Evolutionary conservation across 2,888 invertebrate genomes (phyloP), one percentile per base, ranked within the genome.

Genomic region (Cacoxenus indagator): DNA sequence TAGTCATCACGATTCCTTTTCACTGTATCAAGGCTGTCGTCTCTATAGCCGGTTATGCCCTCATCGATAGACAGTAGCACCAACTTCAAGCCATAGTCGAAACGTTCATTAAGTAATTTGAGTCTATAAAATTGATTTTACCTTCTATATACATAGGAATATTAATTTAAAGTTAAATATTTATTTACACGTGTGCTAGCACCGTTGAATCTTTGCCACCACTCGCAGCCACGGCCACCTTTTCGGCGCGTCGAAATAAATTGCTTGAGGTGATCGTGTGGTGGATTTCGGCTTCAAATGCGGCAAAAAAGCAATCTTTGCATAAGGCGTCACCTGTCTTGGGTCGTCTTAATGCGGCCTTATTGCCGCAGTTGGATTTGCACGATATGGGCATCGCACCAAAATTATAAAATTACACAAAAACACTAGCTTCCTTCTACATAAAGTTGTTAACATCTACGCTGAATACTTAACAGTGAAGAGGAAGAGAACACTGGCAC

Each of bases 181-280:
- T n/a, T n/a, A n/a, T n/a, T 54, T 81, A 85, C 27, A 97, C 92
- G 86, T 98, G 95, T 0, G 99, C 99, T 67, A 99, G 90, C 17
- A 99, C 99, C 2, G 99, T 99, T 0, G 99, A 99, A 88, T 99
- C 99, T 90, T 96, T 96, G 29, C 96, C 96, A 31, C 96, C 96
- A 45, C 96, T 96, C 0, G 98, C 98, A 29, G 96, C 98, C 27
- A 98, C 92, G 1, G 98, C 98, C 27, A 98, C 96, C 48, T 93
- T 94, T 81, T 95, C 93, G 0, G 96, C 96, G 66, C 89, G 90
- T 66, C 92, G 92, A 85, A 99, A 98, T 62, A 99, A 89, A 73
- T 94, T 91, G 26, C 93, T 94, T 82, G 92, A 91, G 1, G 90
- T 90, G 64, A 99, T 97, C 0, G 98, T 98, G 81, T 93, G 92